These are phyloP conservation scores for Notodonta dromedarius DNA, from an alignment of 2,888 invertebrate species.

Conservation along the genomic window DNA sequence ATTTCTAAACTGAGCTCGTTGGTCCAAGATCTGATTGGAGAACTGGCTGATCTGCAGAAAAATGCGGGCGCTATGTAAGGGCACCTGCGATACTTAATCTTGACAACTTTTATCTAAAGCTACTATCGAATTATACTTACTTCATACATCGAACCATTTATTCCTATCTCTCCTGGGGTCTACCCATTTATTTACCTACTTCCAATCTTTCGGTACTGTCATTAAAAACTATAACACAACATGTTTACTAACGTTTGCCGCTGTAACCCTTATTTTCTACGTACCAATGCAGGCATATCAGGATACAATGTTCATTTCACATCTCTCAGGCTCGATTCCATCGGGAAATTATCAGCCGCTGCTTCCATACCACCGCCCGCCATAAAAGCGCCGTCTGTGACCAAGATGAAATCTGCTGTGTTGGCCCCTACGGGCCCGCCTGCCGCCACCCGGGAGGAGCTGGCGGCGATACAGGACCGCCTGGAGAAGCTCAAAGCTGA, in stretches of 20 bases:
- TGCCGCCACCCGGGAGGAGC: slow-evolving; percentile 34
- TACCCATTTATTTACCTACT: too few relatives aligned
- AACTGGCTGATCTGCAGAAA: slow-evolving; percentile 50
- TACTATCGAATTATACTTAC: too few relatives aligned
- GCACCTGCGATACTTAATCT: neutral
- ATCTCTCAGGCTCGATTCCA: neutral
- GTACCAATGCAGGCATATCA: neutral
- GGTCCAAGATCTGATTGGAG: slow-evolving; percentile 82
- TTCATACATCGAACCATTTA: too few relatives aligned
- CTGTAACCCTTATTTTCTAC: neutral
- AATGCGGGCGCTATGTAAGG: slow-evolving; percentile 22
- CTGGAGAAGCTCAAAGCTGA: slow-evolving; percentile 46
- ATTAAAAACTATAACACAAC: too few relatives aligned
- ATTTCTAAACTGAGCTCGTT: slow-evolving; percentile 85
- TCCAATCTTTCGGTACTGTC: too few relatives aligned
- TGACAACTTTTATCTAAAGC: too few relatives aligned
- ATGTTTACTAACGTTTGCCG: too few relatives aligned
- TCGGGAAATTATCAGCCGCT: neutral
- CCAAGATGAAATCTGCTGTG: neutral
- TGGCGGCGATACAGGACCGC: slow-evolving; percentile 32
- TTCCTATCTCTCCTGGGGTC: too few relatives aligned
- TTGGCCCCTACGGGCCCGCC: slow-evolving; percentile 5
- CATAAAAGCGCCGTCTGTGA: neutral
- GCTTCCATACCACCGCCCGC: neutral
- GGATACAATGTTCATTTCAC: neutral